Evolutionary conservation across 2,797 vertebrate genomes (phyloP).

Genomic region (Lutjanus campechanus): DNA sequence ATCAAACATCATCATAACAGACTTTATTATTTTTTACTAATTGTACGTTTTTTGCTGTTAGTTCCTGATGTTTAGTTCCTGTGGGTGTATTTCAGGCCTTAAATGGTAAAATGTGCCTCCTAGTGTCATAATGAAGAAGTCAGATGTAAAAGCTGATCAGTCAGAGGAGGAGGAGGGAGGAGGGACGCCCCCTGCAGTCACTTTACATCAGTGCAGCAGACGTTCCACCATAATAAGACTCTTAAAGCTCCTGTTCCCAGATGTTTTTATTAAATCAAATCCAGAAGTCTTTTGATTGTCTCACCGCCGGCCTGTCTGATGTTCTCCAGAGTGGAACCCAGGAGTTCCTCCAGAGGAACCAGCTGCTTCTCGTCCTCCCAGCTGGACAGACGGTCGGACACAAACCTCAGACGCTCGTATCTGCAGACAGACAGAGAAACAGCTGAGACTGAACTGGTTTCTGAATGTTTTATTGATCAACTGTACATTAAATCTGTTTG

Average conservation of each 20-base stretch:
- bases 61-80: too few species aligned
- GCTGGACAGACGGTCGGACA: constrained; percentile 68
- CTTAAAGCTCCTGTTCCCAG: too few species aligned
- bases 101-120: too few species aligned
- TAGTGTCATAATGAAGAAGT: too few species aligned
- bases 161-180: too few species aligned
- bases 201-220: too few species aligned
- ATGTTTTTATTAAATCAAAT: background rate
- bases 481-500: too few species aligned
- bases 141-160: too few species aligned
- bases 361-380: constrained; percentile 76
- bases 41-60: too few species aligned
- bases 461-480: too few species aligned
- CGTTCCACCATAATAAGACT: background rate
- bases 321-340: constrained; percentile 69
- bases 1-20: background rate
- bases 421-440: constrained; percentile 68
- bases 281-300: background rate
- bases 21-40: background rate
- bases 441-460: background rate
- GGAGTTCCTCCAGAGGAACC: constrained; percentile 74
- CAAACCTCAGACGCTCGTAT: constrained; percentile 74
- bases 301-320: constrained; percentile 58
- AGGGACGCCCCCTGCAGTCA: too few species aligned
- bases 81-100: too few species aligned